These are phyloP conservation scores for Lottia gigantea DNA, from an alignment of 2,888 invertebrate genomes.

Conservation along the genomic window DNA sequence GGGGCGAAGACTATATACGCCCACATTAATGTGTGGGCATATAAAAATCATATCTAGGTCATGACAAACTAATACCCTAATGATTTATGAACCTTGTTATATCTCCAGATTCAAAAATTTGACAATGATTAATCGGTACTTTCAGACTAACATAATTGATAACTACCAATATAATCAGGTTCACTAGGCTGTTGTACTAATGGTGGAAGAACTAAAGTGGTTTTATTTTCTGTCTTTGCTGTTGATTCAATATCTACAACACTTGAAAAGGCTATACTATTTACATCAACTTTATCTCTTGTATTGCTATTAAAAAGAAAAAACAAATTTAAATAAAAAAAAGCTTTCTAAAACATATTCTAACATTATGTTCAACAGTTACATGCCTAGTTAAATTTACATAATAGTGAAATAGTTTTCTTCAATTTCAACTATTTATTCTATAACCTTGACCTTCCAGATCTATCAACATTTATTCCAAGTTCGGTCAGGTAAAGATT, in stretches of 20 bases:
- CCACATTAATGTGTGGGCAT: no score
- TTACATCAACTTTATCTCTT: not conserved
- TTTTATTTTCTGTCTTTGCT: not conserved
- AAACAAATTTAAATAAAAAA: not conserved
- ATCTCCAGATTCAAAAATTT: not conserved
- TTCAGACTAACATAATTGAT: conserved; percentile 17
- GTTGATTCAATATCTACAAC: not conserved
- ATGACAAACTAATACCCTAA: not conserved
- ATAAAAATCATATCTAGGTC: no score
- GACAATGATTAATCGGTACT: not conserved
- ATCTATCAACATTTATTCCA: no score
- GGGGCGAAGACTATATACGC: no score
- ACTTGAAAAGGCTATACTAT: not conserved
- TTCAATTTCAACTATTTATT: no score
- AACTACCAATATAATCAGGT: conserved; percentile 19
- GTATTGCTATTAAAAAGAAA: not conserved
- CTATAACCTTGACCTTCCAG: no score
- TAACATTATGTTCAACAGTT: no score
- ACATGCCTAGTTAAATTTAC: no score
- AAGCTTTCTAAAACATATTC: no score
- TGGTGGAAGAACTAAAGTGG: not conserved
- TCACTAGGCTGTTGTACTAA: conserved; percentile 18
- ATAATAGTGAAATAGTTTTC: no score
- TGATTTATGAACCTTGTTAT: not conserved
- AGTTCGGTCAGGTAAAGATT: no score